These are phyloP conservation scores for Diplosoma virens DNA, from an alignment of 23 tunicate genomes.

Conservation along the genomic window DNA sequence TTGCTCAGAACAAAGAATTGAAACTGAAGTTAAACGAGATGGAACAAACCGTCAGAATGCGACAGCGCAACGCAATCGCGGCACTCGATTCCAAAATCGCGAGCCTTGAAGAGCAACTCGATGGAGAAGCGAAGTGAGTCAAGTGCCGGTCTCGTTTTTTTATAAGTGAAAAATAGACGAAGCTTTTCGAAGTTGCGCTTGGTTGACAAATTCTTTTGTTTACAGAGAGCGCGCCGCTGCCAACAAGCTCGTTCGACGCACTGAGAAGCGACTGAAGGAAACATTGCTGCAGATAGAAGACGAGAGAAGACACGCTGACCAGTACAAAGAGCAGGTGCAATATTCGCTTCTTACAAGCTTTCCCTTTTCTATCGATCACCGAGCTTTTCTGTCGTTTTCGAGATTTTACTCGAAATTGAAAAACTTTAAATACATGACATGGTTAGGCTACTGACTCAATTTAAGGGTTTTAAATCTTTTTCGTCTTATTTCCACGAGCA, in stretches of 20 bases:
- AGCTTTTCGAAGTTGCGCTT: too few relatives aligned
- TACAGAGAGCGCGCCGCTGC: constrained; percentile 86
- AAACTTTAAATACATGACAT: too few relatives aligned
- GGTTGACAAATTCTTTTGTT: too few relatives aligned
- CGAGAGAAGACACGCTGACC: constrained; percentile 89
- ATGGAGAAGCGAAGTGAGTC: constrained; percentile 73
- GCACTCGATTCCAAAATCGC: constrained; percentile 82
- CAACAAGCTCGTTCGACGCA: constrained; percentile 73
- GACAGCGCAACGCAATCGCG: constrained; percentile 94
- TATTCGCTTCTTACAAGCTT: too few relatives aligned
- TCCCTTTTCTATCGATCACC: too few relatives aligned
- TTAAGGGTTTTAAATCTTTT: too few relatives aligned
- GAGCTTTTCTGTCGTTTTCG: too few relatives aligned
- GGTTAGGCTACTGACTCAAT: too few relatives aligned
- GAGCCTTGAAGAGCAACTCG: constrained; percentile 82
- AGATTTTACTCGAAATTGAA: too few relatives aligned
- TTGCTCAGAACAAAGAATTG: constrained; percentile 82
- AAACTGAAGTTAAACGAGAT: constrained; percentile 78
- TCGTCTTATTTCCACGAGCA: too few relatives aligned
- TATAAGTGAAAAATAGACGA: too few relatives aligned
- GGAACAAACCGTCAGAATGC: constrained; percentile 83
- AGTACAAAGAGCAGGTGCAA: constrained; percentile 93
- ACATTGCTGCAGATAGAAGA: constrained; percentile 82
- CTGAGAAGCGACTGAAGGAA: constrained; percentile 93
- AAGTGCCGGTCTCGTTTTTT: too few relatives aligned